A percentile compares a stretch with the other conserved stretches of the same genome.
These are phyloP conservation scores for Conistra vaccinii DNA, from an alignment of 2,888 invertebrate genomes.

Conservation along the genomic window DNA sequence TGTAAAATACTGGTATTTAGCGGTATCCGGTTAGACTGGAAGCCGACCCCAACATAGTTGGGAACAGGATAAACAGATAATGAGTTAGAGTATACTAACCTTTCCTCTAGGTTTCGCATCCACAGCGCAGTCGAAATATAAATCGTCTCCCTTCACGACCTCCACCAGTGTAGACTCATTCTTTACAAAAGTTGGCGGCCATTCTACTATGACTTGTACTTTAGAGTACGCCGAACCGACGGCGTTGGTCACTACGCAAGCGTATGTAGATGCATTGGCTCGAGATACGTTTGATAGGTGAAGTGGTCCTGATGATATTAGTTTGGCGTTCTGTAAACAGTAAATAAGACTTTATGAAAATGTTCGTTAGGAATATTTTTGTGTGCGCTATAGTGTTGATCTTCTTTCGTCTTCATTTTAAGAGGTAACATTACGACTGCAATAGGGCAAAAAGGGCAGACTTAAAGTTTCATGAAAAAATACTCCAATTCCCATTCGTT, in stretches of 20 bases:
- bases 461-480: neutral
- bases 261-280: slow-evolving; percentile 88
- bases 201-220: slow-evolving; percentile 89
- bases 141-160: slow-evolving; percentile 76
- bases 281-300: slow-evolving; percentile 78
- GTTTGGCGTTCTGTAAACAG: slow-evolving; percentile 77
- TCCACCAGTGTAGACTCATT: slow-evolving; percentile 56
- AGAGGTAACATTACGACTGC: neutral
- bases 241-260: slow-evolving; percentile 91
- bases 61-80: too few relatives aligned
- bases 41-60: neutral
- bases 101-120: slow-evolving; percentile 83
- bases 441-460: neutral
- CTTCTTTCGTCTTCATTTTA: neutral
- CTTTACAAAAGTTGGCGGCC: slow-evolving; percentile 80
- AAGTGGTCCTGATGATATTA: slow-evolving; percentile 75
- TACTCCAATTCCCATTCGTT: neutral
- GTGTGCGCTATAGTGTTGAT: neutral
- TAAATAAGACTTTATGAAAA: slow-evolving; percentile 24
- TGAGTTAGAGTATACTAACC: slow-evolving; percentile 69
- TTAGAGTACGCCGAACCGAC: slow-evolving; percentile 89
- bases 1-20: neutral
- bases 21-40: neutral
- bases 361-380: neutral
- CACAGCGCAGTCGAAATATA: slow-evolving; percentile 80